Evolutionary conservation across 1,140 invertebrate genomes (phyloP).

Genomic region (Aphelenchoides fujianensis): DNA sequence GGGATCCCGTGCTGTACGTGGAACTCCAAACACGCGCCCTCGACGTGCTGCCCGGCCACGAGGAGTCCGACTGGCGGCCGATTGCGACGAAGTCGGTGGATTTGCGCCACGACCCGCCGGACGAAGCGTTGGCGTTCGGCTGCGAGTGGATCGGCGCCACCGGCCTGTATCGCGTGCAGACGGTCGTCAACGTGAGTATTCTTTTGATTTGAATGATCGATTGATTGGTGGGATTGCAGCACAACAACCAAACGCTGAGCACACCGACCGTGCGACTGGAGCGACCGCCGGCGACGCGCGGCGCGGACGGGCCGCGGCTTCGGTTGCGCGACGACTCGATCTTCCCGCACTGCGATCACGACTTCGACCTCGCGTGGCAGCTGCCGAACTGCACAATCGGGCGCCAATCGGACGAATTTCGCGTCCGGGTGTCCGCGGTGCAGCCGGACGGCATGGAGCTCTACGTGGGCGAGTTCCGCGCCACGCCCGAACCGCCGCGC

Average conservation of each 20-base stretch:
- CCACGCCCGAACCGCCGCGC: conserved; percentile 8
- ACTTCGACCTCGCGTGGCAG: conserved; percentile 29
- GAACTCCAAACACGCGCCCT: conserved; percentile 4
- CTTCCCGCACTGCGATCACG: conserved; percentile 31
- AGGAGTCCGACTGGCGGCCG: conserved; percentile 2
- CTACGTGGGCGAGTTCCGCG: conserved; percentile 22
- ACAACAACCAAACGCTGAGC: not conserved
- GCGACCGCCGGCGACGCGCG: not conserved
- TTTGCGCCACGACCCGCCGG: not conserved
- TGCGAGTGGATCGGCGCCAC: conserved; percentile 19
- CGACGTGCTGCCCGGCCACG: conserved; percentile 3
- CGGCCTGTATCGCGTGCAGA: conserved; percentile 10
- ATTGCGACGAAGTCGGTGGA: conserved; percentile 11
- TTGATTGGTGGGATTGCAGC: not conserved
- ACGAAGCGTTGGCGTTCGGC: not conserved
- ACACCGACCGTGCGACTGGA: not conserved
- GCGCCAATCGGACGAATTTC: conserved; percentile 24
- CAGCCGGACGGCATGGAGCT: conserved; percentile 19
- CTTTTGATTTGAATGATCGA: not conserved
- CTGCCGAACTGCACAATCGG: conserved; percentile 22
- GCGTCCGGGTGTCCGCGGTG: conserved; percentile 29
- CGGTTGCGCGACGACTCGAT: conserved; percentile 28
- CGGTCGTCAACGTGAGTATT: not conserved
- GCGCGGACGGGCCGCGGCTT: conserved; percentile 5
- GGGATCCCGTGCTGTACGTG: conserved; percentile 1